Evolutionary conservation across 2,888 invertebrate species (phyloP), one percentile per base, ranked within the genome.

Genomic region (Dichetophora obliterata): DNA sequence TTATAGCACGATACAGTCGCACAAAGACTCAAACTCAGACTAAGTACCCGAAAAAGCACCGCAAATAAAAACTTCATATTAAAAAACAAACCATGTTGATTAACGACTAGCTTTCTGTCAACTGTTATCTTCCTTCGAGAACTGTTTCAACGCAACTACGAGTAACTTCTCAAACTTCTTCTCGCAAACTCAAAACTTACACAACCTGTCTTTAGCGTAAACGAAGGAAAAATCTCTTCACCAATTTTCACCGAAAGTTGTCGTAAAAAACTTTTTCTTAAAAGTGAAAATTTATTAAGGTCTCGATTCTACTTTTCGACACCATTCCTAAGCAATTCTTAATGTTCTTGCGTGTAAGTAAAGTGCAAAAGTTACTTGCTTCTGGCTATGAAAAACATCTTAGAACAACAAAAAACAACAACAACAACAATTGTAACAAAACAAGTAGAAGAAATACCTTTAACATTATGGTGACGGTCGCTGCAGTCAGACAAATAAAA

Each of bases 331-430:
- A n/a, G 16, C 9, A 27, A 24, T 73, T 48, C 19, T 31, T 69
- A 71, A 75, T 70, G 59, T 69, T 70, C 16, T 77, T 8, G 31
- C 31, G 37, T 43, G 34, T 52, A 75, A 77, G 57, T 73, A 77
- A 75, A 77, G 77, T 76, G 74, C 68, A 76, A 52, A 11, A 37
- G 75, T 66, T 69, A 63, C 24, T 69, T 70, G 68, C 31, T 69
- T n/a, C 50, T 66, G 63, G 68, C 76, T 76, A 75, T 69, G 68
- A 31, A 31, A 63, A 37, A 75, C 66, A 76, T 76, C 48, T 73
- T 61, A 73, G 54, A 76, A 50, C 61, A 63, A 43, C 19, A 75
- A 78, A 72, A 48, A 50, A 63, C 22, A 79, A 75, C 63, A 69
- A 16, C 48, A 27, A 77, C 57, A 69, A 63, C 70, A 72, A 65